These are phyloP conservation scores for Tetanocera ferruginea DNA, from an alignment of 2,888 invertebrate species.

Conservation along the genomic window DNA sequence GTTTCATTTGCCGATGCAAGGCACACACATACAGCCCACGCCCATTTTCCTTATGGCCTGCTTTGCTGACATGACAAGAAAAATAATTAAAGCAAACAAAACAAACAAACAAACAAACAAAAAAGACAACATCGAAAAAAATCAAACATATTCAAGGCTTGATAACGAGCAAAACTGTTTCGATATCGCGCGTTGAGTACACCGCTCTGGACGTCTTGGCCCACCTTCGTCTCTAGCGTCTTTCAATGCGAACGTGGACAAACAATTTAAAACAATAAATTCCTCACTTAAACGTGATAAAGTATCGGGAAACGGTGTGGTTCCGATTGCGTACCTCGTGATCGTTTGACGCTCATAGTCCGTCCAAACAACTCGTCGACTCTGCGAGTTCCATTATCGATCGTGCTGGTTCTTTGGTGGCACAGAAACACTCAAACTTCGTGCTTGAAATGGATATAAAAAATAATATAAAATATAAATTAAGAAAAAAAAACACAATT, in stretches of 20 bases:
- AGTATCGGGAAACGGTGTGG: constrained; percentile 32
- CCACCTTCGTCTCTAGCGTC: not conserved
- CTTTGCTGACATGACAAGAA: constrained; percentile 5
- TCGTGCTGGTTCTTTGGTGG: constrained; percentile 19
- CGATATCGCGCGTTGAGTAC: constrained; percentile 19
- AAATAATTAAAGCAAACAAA: constrained; percentile 29
- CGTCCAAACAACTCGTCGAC: not conserved
- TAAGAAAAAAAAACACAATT: constrained; percentile 21
- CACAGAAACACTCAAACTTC: constrained; percentile 6
- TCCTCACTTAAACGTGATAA: constrained; percentile 38
- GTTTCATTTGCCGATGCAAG: not conserved
- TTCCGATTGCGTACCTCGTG: constrained; percentile 31
- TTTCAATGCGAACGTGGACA: constrained; percentile 1
- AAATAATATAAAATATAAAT: constrained; percentile 12
- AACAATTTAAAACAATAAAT: constrained; percentile 40
- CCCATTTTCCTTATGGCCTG: constrained; percentile 17
- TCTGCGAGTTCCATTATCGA: not conserved
- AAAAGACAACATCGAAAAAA: not conserved
- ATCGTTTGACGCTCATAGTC: constrained; percentile 2
- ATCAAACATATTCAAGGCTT: not conserved
- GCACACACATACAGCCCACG: constrained; percentile 3
- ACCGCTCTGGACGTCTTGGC: not conserved
- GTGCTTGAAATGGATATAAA: not conserved
- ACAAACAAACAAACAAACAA: not conserved
- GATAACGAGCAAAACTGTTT: constrained; percentile 22